Conservation (phyloP, 2,797 vertebrate species). For the Leuciscus waleckii region DNA sequence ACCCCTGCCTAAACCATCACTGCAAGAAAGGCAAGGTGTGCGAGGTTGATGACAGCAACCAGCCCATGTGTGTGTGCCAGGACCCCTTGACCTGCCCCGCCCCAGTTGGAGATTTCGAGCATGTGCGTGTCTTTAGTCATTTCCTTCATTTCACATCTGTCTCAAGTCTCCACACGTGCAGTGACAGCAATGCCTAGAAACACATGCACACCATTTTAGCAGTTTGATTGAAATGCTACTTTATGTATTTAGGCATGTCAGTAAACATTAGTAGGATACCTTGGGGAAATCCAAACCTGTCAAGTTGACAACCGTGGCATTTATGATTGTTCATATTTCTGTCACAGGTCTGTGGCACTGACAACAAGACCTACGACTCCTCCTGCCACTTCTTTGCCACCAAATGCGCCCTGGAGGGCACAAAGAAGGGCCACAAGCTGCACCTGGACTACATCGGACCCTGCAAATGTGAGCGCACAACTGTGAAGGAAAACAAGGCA, state of each 20-base stretch:
- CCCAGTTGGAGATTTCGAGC: slow-evolving; percentile 88
- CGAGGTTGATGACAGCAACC: slow-evolving; percentile 92
- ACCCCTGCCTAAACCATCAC: slow-evolving; percentile 93
- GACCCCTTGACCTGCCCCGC: slow-evolving; percentile 90
- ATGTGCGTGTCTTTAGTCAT: slow-evolving; percentile 78
- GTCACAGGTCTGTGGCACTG: slow-evolving; percentile 91
- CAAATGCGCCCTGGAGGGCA: slow-evolving; percentile 97
- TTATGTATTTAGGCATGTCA: background rate
- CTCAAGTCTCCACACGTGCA: background rate
- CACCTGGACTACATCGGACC: slow-evolving; percentile 98
- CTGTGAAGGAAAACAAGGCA: background rate
- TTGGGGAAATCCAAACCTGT: slow-evolving; percentile 19
- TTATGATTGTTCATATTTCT: background rate
- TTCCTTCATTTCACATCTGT: slow-evolving; percentile 11
- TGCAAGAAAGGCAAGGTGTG: slow-evolving; percentile 99
- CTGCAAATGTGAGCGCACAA: slow-evolving; percentile 90
- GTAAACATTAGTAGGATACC: slow-evolving; percentile 1
- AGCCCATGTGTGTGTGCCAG: slow-evolving; percentile 97
- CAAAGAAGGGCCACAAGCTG: slow-evolving; percentile 99
- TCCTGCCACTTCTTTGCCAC: slow-evolving; percentile 98
- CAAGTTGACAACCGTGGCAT: slow-evolving; percentile 1
- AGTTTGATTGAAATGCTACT: slow-evolving; percentile 17
- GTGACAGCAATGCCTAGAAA: slow-evolving; percentile 21
- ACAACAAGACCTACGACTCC: slow-evolving; percentile 98
- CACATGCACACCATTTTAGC: background rate